Percentiles rank a stretch among this genome's conserved stretches.
Conservation (phyloP, 2,113 vertebrate species). For the Coturnix japonica region DNA sequence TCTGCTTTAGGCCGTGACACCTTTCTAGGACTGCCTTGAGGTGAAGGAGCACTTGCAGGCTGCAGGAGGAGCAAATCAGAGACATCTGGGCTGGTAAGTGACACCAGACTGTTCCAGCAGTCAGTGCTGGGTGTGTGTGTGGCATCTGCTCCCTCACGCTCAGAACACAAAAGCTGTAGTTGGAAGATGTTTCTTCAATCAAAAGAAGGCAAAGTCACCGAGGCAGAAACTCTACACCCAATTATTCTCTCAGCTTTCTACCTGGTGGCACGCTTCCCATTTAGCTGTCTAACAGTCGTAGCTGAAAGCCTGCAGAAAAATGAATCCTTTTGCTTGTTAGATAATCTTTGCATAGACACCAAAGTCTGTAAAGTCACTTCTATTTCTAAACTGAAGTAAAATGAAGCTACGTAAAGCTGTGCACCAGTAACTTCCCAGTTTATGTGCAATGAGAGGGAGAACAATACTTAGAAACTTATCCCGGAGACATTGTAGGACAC, state of each 20-base stretch:
- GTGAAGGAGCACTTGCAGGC: too few relatives aligned
- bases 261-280: not conserved
- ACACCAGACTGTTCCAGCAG: not conserved
- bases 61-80: not conserved
- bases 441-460: not conserved
- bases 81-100: not conserved
- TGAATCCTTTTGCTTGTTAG: not conserved
- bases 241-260: not conserved
- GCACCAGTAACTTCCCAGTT: not conserved
- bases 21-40: not conserved
- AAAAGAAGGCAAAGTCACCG: not conserved
- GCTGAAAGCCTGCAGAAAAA: not conserved
- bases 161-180: accelerated
- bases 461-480: constrained; percentile 22
- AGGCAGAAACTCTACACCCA: not conserved
- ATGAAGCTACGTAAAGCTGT: not conserved
- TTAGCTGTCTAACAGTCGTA: not conserved
- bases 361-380: not conserved
- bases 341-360: not conserved
- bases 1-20: accelerated
- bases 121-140: accelerated
- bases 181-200: not conserved
- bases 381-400: constrained; percentile 13
- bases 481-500: not conserved
- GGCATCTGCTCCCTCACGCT: accelerated